A percentile compares a stretch with the other conserved stretches of the same genome.
Conservation (phyloP, 2,888 invertebrate genomes). For the Lacanobia oleracea region DNA sequence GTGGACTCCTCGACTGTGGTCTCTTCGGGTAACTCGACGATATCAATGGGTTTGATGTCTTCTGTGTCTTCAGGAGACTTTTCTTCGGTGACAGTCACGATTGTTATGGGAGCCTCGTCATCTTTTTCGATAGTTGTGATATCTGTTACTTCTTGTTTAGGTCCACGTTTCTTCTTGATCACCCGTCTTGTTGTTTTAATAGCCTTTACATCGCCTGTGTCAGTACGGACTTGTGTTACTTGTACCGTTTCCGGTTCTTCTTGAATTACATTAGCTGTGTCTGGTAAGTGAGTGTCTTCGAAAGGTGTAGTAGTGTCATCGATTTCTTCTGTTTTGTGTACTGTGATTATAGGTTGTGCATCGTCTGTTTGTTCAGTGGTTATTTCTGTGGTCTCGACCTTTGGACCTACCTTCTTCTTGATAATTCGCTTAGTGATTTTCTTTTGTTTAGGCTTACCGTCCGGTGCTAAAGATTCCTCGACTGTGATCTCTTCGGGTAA, state of each 20-base stretch:
- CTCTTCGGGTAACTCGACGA: constrained; percentile 62
- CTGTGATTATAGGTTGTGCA: constrained; percentile 65
- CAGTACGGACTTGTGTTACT: constrained; percentile 60
- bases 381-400: constrained; percentile 67
- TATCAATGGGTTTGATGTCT: constrained; percentile 45
- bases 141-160: constrained; percentile 53
- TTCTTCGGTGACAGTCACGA: constrained; percentile 62
- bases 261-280: constrained; percentile 58
- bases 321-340: constrained; percentile 71
- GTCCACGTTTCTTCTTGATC: constrained; percentile 47
- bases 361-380: constrained; percentile 62
- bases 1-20: constrained; percentile 53
- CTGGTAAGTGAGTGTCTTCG: constrained; percentile 36
- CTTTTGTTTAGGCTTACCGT: constrained; percentile 57
- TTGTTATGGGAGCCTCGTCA: constrained; percentile 51
- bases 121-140: constrained; percentile 60
- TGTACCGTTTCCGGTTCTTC: constrained; percentile 63
- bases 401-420: constrained; percentile 72
- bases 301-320: constrained; percentile 61
- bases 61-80: constrained; percentile 66
- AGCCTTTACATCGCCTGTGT: constrained; percentile 65
- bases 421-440: constrained; percentile 69
- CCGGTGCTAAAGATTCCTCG: constrained; percentile 43
- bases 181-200: constrained; percentile 63
- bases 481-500: constrained; percentile 62